phyloP scores from a whole-genome alignment of 2,113 vertebrate species.

The Microcebus ravelobensis region DNA sequence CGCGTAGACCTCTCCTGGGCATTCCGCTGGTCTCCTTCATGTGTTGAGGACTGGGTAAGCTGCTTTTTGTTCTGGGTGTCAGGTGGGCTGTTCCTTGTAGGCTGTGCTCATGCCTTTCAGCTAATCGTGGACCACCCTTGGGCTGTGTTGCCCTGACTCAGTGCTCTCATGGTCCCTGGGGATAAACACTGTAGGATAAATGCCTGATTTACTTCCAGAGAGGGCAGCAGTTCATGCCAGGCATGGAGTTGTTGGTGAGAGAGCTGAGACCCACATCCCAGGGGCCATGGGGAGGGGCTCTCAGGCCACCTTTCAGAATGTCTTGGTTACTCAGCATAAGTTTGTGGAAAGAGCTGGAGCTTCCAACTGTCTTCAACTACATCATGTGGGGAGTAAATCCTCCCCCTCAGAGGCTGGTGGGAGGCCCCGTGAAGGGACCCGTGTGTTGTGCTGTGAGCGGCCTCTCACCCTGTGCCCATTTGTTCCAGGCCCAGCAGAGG shows the following conservation, averaged over 20 bases:
- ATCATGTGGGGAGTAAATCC: fast-evolving
- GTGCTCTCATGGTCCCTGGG: not conserved
- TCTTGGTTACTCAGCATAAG: not conserved
- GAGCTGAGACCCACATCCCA: not conserved
- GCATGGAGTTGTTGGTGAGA: not conserved
- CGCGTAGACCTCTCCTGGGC: not conserved
- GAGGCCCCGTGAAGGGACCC: not conserved
- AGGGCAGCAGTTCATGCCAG: not conserved
- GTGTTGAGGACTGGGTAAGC: not conserved
- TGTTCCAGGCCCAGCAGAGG: constrained; percentile 61
- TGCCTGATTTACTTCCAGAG: not conserved
- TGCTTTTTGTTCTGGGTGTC: not conserved
- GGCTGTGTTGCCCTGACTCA: not conserved
- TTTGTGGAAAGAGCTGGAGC: not conserved
- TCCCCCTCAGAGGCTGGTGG: fast-evolving
- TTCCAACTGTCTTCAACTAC: not conserved
- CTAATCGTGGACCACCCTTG: not conserved
- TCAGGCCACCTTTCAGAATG: not conserved
- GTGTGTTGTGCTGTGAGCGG: fast-evolving
- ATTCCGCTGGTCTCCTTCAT: not conserved
- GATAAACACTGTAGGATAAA: not conserved
- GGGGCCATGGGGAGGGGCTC: not conserved
- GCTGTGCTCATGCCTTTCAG: not conserved
- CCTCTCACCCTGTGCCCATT: fast-evolving
- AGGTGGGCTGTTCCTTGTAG: not conserved